Percentiles rank a stretch among this genome's conserved stretches.
These are phyloP conservation scores for Drosophila asahinai DNA, from an alignment of 1,140 invertebrate genomes.

Conservation along the genomic window DNA sequence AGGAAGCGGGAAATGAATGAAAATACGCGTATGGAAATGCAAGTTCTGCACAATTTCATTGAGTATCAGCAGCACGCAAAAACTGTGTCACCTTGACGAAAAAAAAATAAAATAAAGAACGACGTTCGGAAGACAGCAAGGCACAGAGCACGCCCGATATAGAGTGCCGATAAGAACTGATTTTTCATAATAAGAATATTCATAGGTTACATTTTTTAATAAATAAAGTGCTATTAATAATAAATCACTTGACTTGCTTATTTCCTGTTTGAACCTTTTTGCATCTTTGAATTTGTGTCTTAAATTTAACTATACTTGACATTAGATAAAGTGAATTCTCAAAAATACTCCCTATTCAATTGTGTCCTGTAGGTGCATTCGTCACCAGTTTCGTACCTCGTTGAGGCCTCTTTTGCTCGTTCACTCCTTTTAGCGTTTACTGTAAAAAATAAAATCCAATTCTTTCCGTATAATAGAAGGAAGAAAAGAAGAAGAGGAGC, in stretches of 20 bases:
- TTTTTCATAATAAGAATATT: neutral
- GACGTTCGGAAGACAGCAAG: slow-evolving; percentile 25
- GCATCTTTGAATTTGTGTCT: no score
- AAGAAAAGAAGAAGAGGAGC: slow-evolving; percentile 23
- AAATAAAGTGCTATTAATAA: neutral
- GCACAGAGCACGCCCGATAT: neutral
- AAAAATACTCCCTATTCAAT: no score
- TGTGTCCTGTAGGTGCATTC: neutral
- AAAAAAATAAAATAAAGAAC: slow-evolving; percentile 26
- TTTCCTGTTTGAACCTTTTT: no score
- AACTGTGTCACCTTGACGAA: slow-evolving; percentile 72
- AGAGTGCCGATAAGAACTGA: no score
- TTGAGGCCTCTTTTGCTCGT: no score
- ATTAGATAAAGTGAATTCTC: no score
- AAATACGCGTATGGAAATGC: slow-evolving; percentile 64
- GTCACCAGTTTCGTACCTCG: neutral
- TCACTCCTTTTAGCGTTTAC: neutral
- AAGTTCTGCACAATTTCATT: slow-evolving; percentile 58
- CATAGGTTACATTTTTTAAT: neutral
- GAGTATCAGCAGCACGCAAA: slow-evolving; percentile 32
- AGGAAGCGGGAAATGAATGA: slow-evolving; percentile 76
- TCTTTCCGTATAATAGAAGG: slow-evolving; percentile 54
- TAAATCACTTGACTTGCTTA: neutral
- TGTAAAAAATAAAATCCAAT: slow-evolving; percentile 26
- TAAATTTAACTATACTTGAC: no score